Evolutionary conservation across 2,888 invertebrate genomes (phyloP), one percentile per base, ranked within the genome.

Genomic region (Cryptus viduatorius): DNA sequence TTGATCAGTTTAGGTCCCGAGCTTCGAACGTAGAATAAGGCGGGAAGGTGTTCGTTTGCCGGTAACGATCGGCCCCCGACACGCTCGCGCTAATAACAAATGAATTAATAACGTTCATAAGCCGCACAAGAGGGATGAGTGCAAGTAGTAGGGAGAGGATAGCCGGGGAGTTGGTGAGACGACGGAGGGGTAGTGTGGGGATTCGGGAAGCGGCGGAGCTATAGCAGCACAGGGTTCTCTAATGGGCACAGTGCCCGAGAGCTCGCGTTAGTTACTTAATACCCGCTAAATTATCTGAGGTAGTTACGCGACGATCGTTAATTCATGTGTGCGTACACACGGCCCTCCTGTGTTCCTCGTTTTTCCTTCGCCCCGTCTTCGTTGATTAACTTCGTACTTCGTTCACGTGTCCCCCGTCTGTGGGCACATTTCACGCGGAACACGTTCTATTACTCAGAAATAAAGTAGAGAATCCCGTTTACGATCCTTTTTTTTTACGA

Each of bases 291-390:
- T 92, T 91, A 92, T 90, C 90, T 88, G 87, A 84, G 88, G 88
- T 89, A 89, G 89, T 91, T 90, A 90, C 88, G 89, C 89, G 86
- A 89, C 89, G 90, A 90, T 91, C 91, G 90, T 92, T 91, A 92
- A 91, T 92, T 92, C 90, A 91, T 89, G 89, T 83, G 72, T 79
- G 84, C 79, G 78, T 61, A 72, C 76, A 69, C 65, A 65, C 53
- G 84, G 73, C 19, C 80, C 77, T 64, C 56, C 50, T 37, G 24
- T 19, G 37, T 31, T 31, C 31, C 31, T 31, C 24, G 73, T 69
- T 56, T 71, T 42, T 71, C 31, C 61, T n/a, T 61, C 29, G 53
- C 53, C 59, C 10, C 48, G 12, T 14, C 16, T 14, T 31, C 48
- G 48, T 29, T 48, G 14, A 16, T 7, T 50, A 46, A n/a, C 37